phyloP scores from a whole-genome alignment of 2,888 invertebrate genomes.

The Drosophila flavopinicola region DNA sequence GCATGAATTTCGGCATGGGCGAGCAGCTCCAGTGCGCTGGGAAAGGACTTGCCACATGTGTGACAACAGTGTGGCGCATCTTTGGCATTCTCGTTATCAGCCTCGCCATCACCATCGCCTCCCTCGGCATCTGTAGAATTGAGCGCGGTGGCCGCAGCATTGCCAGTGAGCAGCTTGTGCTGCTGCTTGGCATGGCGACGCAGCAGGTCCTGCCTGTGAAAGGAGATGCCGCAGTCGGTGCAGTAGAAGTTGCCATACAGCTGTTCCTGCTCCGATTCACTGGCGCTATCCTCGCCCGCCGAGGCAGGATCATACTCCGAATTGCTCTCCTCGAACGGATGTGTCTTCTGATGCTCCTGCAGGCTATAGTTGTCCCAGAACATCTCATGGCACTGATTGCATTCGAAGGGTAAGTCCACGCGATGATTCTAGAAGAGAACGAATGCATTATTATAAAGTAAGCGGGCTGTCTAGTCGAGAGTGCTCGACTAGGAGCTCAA shows the following conservation, averaged over 20 bases:
- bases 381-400: slow-evolving; percentile 91
- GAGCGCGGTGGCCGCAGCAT: not conserved
- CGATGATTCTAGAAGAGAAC: slow-evolving; percentile 87
- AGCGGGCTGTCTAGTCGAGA: no score
- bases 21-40: slow-evolving; percentile 90
- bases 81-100: slow-evolving; percentile 68
- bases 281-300: slow-evolving; percentile 84
- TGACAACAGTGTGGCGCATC: slow-evolving; percentile 88
- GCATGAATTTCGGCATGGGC: slow-evolving; percentile 93
- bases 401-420: slow-evolving; percentile 92
- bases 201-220: slow-evolving; percentile 90
- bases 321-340: slow-evolving; percentile 86
- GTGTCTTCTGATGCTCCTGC: slow-evolving; percentile 87
- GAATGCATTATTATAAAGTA: not conserved
- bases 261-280: slow-evolving; percentile 86
- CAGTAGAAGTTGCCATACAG: slow-evolving; percentile 88
- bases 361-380: slow-evolving; percentile 89
- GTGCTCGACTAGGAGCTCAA: no score
- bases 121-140: slow-evolving; percentile 10
- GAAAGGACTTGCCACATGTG: slow-evolving; percentile 91
- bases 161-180: slow-evolving; percentile 49
- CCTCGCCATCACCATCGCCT: slow-evolving; percentile 19
- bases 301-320: slow-evolving; percentile 84
- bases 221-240: slow-evolving; percentile 91
- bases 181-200: slow-evolving; percentile 88